Conservation (phyloP, 2,797 vertebrate species). For the Diplodus puntazzo region DNA sequence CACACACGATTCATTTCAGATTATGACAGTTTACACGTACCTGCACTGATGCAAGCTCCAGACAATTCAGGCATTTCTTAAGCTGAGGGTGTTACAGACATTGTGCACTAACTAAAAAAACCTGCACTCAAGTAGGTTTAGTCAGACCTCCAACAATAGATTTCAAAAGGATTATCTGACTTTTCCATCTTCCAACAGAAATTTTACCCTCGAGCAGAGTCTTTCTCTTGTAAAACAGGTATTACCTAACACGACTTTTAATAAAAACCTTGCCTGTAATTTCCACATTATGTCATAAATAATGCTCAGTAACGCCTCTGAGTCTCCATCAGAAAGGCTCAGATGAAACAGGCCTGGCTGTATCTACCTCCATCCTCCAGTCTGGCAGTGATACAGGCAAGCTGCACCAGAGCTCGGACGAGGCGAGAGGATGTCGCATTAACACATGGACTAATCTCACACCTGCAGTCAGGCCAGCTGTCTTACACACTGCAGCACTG, state of each 20-base stretch:
- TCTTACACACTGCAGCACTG: conserved; percentile 24
- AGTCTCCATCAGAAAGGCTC: neutral
- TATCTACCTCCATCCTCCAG: conserved; percentile 12
- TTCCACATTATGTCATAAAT: neutral
- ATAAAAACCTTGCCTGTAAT: too few relatives aligned
- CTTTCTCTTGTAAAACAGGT: neutral
- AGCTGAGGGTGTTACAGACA: neutral
- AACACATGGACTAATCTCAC: conserved; percentile 59
- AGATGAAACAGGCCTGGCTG: neutral
- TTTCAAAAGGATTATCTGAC: neutral
- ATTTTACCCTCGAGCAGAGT: neutral
- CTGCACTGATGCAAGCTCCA: conserved; percentile 31
- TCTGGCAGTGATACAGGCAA: conserved; percentile 25
- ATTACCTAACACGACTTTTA: neutral
- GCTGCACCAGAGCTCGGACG: conserved; percentile 55
- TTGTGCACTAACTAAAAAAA: neutral
- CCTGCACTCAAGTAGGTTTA: neutral
- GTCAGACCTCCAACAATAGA: neutral
- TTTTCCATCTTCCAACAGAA: neutral
- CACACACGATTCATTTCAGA: conserved; percentile 60
- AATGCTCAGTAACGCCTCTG: neutral
- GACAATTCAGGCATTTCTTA: neutral
- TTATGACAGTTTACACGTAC: conserved; percentile 52
- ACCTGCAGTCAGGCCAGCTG: conserved; percentile 59
- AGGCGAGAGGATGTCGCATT: conserved; percentile 70